Conservation (phyloP, 2,113 vertebrate species). For the Sorex fumeus region DNA sequence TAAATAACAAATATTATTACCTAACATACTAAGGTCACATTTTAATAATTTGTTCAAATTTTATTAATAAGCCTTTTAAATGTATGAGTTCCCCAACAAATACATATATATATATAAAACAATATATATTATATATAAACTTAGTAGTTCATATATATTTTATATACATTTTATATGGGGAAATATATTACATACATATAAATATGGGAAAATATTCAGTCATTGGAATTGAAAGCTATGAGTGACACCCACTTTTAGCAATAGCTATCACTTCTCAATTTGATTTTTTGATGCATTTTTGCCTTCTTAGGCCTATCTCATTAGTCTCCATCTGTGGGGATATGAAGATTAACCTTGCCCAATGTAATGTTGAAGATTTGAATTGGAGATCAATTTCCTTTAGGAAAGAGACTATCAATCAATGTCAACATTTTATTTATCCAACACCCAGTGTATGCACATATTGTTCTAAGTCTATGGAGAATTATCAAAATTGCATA, state of each 20-base stretch:
- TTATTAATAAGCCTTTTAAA: not conserved
- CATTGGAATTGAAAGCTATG: not conserved
- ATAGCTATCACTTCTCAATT: constrained; percentile 79
- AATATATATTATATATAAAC: too few species aligned
- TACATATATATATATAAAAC: too few species aligned
- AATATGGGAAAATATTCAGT: not conserved
- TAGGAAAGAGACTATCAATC: constrained; percentile 76
- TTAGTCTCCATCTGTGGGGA: constrained; percentile 78
- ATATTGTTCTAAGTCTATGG: constrained; percentile 59
- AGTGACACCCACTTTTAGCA: constrained; percentile 52
- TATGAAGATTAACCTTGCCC: constrained; percentile 83
- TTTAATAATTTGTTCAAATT: constrained; percentile 38
- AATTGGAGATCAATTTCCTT: constrained; percentile 82
- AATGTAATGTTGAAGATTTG: constrained; percentile 75
- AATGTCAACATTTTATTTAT: constrained; percentile 77
- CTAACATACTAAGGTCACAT: not conserved
- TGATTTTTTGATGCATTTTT: constrained; percentile 74
- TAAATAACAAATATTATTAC: not conserved
- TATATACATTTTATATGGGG: too few species aligned
- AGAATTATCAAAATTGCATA: constrained; percentile 60
- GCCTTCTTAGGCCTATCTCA: constrained; percentile 66
- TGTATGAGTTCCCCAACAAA: too few species aligned
- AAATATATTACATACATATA: too few species aligned
- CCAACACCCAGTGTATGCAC: constrained; percentile 50
- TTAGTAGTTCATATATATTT: too few species aligned